Evolutionary conservation across 1,140 invertebrate genomes (phyloP), one percentile per base, ranked within the genome.

Genomic region (Drosophila persimilis): DNA sequence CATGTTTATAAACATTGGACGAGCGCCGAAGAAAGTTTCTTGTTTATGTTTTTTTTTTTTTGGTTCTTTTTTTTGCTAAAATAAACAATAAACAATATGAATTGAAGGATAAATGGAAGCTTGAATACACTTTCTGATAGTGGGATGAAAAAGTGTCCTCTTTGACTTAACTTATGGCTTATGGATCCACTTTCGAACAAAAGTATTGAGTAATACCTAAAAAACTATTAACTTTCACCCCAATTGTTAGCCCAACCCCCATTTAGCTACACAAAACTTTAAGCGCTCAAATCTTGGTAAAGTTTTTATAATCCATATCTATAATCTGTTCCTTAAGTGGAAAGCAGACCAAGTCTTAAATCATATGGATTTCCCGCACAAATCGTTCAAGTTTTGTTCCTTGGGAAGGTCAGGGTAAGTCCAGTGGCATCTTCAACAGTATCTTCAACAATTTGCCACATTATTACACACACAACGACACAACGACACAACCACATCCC

Each of bases 1-100:
- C 44, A 35, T 56, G 35, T 66, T 74, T 74, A 74, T 62, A 74
- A 74, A 74, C 60, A 74, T 66, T 59, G 39, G 4, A 74, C 15
- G 41, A 44, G 63, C 26, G 71, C 39, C 54, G 15, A 22, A 35
- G 52, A 56, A 65, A 56, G 57, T 39, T 39, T 39, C 4, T 13
- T 39, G 35, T 39, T 13, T 13, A 4, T 39, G 4, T 39, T 39
- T 13, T 58, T 74, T 44, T 57, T 26, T 63, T 44, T 57, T 26
- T 63, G 43, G n/a, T n/a, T n/a, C n/a, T 39, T 13, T 58, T 74
- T 44, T 57, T 26, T 63, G 43, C 15, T 8, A 20, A 74, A 74
- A 74, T 65, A 74, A 74, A 65, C 71, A 65, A 54, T 45, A 60
- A 51, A 22, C 47, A 51, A 60, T 15, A 22, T 5, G 29, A 15